A percentile compares a stretch with the other conserved stretches of the same genome.
These are phyloP conservation scores for Cotesia chilonis DNA, from an alignment of 1,140 invertebrate species.

Conservation along the genomic window DNA sequence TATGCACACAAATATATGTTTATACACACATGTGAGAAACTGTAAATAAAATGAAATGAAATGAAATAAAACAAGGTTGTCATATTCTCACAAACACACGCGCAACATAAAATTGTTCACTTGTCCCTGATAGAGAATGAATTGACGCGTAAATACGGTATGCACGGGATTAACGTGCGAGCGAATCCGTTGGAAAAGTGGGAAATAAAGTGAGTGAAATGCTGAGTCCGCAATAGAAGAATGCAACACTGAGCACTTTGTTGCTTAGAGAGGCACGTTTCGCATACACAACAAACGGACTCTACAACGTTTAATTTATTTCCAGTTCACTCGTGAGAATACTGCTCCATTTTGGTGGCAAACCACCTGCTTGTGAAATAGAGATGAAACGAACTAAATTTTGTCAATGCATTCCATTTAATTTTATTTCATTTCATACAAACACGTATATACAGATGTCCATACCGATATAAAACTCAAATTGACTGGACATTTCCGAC, in stretches of 20 bases:
- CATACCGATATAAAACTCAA: conserved; percentile 13
- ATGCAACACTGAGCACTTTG: conserved; percentile 25
- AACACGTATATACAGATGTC: no score
- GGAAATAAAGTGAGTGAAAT: neutral
- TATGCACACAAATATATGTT: no score
- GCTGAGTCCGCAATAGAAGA: conserved; percentile 9
- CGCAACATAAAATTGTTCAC: conserved; percentile 15
- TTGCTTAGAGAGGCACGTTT: conserved; percentile 10
- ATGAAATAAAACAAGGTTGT: conserved; percentile 1
- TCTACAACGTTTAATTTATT: conserved; percentile 17
- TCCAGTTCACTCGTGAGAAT: neutral
- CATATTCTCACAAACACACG: neutral
- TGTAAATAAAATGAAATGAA: neutral
- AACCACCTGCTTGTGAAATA: conserved; percentile 32
- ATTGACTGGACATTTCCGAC: conserved; percentile 28
- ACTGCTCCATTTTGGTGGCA: conserved; percentile 10
- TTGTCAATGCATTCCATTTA: neutral
- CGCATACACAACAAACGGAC: neutral
- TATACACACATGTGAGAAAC: neutral
- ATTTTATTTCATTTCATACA: no score
- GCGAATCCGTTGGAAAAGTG: neutral
- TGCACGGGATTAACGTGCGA: conserved; percentile 17
- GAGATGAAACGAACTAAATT: conserved; percentile 30
- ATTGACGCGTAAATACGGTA: conserved; percentile 21
- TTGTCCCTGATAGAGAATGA: conserved; percentile 2